phyloP scores from a whole-genome alignment of 2,797 vertebrate genomes.

The Acrocephalus scirpaceus region DNA sequence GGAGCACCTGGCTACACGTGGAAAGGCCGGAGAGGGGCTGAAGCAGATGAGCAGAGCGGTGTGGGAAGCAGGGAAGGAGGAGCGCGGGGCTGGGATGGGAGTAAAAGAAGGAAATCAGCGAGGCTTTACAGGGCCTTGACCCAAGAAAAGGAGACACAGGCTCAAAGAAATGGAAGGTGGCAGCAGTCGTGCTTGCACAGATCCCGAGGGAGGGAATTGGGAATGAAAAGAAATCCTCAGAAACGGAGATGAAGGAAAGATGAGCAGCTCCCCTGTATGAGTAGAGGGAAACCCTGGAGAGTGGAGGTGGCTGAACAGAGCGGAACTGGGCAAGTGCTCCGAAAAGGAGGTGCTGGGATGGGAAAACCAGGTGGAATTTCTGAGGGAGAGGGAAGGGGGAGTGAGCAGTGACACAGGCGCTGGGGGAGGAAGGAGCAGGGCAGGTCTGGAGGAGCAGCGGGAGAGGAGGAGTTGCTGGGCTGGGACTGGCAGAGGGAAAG shows the following conservation, averaged over 20 bases:
- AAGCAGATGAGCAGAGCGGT: not conserved
- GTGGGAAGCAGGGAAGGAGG: not conserved
- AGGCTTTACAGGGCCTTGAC: not conserved
- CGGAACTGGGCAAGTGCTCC: not conserved
- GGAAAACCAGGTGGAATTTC: slow-evolving; percentile 3
- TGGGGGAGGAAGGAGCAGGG: not conserved
- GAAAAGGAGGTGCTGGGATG: not conserved
- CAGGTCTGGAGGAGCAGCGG: not conserved
- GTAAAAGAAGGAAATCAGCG: not conserved
- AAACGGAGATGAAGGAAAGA: not conserved
- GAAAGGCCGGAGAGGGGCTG: not conserved
- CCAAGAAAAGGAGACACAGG: accelerated
- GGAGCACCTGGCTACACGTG: accelerated
- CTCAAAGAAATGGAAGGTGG: not conserved
- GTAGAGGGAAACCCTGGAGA: not conserved
- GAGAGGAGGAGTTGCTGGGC: not conserved
- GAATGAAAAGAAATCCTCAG: not conserved
- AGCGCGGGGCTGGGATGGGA: not conserved
- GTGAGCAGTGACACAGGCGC: not conserved
- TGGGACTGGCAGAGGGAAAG: not conserved
- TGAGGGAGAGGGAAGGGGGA: not conserved
- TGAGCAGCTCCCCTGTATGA: not conserved
- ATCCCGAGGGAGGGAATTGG: not conserved
- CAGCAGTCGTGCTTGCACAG: accelerated
- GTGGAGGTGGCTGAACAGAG: not conserved